Percentiles rank a stretch among this genome's conserved stretches.
These are phyloP conservation scores for Eurystomus gularis DNA, from an alignment of 2,113 vertebrate species.

Conservation along the genomic window DNA sequence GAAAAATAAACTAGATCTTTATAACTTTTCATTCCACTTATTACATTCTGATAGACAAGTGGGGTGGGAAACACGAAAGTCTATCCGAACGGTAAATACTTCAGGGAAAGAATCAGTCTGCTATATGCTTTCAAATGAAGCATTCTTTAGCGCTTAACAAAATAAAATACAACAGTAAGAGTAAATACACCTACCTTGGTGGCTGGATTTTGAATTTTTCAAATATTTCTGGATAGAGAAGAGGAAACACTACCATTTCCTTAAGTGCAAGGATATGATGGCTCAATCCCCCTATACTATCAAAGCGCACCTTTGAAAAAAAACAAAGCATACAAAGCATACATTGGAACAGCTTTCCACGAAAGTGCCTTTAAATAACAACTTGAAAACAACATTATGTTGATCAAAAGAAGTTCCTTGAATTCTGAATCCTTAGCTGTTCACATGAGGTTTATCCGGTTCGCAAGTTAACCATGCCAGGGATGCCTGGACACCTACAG, in stretches of 20 bases:
- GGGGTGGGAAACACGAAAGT: background rate
- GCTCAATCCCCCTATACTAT: slow-evolving; percentile 92
- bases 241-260: slow-evolving; percentile 98
- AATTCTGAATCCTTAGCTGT: background rate
- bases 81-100: background rate
- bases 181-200: slow-evolving; percentile 83
- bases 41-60: background rate
- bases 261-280: slow-evolving; percentile 96
- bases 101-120: background rate
- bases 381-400: background rate
- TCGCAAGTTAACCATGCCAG: background rate
- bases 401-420: background rate
- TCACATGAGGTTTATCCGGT: background rate
- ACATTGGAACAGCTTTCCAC: background rate
- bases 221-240: slow-evolving; percentile 97
- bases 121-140: background rate
- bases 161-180: background rate
- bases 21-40: background rate
- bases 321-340: background rate
- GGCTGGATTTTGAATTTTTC: slow-evolving; percentile 99
- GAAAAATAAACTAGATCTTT: background rate
- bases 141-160: background rate
- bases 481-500: background rate
- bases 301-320: slow-evolving; percentile 87
- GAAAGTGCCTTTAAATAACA: background rate